Base-by-base conservation (phyloP, 92 coral and sea anemone species). In the Palythoa caribaeorum region DNA sequence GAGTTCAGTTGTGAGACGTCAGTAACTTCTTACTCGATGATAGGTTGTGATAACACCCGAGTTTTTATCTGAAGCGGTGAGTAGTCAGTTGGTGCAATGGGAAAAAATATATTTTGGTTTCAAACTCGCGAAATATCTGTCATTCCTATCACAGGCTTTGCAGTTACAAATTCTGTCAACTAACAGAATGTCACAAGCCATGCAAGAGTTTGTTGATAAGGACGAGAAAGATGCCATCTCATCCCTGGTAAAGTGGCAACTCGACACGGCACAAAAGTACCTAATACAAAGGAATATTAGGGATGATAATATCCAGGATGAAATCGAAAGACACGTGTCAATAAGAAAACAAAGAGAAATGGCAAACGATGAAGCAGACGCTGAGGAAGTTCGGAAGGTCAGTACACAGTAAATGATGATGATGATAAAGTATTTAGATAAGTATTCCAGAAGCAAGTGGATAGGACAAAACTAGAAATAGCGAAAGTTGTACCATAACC, bases 141-240 rank as follows among this genome's bases (percentile, higher is more conserved):
- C 14, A 19, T 53, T 38, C 84, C 15, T 62, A 47, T 37, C 48
- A 71, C 92, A 95, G 99, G 94, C 96, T 14, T 84, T 94, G 75
- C 92, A 94, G 73, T 86, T 97, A 53, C 93, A 92, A 10, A 94
- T 97, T 72, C 87, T 97, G 72, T 93, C 99, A 21, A 98, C 92
- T 53, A 91, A 92, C 69, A 93, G 93, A 88, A 95, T 97, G 99
- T 92, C 96, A 14, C 98, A 95, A 73, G 99, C 99, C 12, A 88
- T 97, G 40, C 97, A 93, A 55, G 98, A 97, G 63, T 97, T 97
- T 88, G 97, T 97, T 2, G 99, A 97, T 38, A 97, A 97, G 74
- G 98, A 95, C 78, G 99, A 97, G 66, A 97, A 94, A 80, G 99
- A 97, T 12, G 99, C 99, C 1, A 95, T 97, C 38, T 84, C 91